Evolutionary conservation across 2,888 invertebrate genomes (phyloP).

Genomic region (Eristalis arbustorum): DNA sequence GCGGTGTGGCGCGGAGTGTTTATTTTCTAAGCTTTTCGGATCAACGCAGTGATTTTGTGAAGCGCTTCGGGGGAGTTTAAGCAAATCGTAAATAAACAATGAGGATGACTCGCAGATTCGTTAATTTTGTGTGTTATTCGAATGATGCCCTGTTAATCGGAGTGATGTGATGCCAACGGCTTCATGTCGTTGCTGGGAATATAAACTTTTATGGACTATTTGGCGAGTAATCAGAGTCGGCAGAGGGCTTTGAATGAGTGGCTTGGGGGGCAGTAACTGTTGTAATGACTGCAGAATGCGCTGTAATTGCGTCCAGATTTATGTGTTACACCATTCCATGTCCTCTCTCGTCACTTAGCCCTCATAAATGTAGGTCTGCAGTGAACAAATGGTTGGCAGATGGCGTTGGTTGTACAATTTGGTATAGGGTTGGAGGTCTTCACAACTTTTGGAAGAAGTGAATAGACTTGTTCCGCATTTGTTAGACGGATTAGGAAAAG

Average conservation of each 20-base stretch:
- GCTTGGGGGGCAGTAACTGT: neutral
- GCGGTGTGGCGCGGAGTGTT: neutral
- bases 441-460: too few relatives aligned
- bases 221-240: neutral
- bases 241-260: neutral
- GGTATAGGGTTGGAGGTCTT: too few relatives aligned
- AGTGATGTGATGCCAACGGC: neutral
- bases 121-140: neutral
- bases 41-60: neutral
- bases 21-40: neutral
- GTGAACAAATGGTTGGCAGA: too few relatives aligned
- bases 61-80: neutral
- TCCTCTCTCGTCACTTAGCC: too few relatives aligned
- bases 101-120: neutral
- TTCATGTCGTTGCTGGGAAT: neutral
- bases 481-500: too few relatives aligned
- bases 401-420: too few relatives aligned
- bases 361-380: too few relatives aligned
- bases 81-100: neutral
- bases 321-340: too few relatives aligned
- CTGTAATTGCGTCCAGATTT: too few relatives aligned
- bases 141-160: neutral
- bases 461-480: too few relatives aligned
- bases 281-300: neutral
- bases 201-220: neutral